Percentiles rank a stretch among this genome's conserved stretches.
phyloP scores from a whole-genome alignment of 2,888 invertebrate species.

The Mythimna loreyi region DNA sequence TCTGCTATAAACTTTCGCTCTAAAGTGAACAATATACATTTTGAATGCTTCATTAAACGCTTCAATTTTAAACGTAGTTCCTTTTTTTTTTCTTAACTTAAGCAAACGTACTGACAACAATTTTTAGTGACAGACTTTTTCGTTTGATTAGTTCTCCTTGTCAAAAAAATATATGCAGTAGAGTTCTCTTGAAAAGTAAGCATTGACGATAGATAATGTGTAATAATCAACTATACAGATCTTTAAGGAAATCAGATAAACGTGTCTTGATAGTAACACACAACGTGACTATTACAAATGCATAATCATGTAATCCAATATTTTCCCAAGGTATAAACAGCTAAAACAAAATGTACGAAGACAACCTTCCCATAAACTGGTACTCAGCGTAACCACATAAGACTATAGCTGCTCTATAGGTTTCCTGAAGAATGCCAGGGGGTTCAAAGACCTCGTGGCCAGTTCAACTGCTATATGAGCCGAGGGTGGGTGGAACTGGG shows the following conservation, averaged over 20 bases:
- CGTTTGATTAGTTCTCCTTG: background rate
- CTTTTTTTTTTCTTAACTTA: constrained; percentile 9
- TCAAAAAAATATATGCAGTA: background rate
- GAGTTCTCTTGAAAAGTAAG: background rate
- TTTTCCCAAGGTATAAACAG: constrained; percentile 37
- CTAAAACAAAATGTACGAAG: constrained; percentile 26
- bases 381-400: constrained; percentile 26
- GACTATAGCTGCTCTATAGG: constrained; percentile 24
- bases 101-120: background rate
- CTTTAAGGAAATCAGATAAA: constrained; percentile 21
- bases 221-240: background rate
- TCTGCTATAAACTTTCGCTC: constrained; percentile 60
- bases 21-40: constrained; percentile 43
- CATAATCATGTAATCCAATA: constrained; percentile 45
- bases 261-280: constrained; percentile 21
- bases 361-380: constrained; percentile 26
- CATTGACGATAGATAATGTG: background rate
- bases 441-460: constrained; percentile 58
- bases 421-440: constrained; percentile 46
- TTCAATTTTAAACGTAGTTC: background rate
- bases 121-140: background rate
- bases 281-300: constrained; percentile 33
- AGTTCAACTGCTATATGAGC: constrained; percentile 47
- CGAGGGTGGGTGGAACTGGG: constrained; percentile 44
- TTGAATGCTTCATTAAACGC: constrained; percentile 54